phyloP scores from a whole-genome alignment of 1,140 invertebrate genomes.

The Drosophila kepulauana region DNA sequence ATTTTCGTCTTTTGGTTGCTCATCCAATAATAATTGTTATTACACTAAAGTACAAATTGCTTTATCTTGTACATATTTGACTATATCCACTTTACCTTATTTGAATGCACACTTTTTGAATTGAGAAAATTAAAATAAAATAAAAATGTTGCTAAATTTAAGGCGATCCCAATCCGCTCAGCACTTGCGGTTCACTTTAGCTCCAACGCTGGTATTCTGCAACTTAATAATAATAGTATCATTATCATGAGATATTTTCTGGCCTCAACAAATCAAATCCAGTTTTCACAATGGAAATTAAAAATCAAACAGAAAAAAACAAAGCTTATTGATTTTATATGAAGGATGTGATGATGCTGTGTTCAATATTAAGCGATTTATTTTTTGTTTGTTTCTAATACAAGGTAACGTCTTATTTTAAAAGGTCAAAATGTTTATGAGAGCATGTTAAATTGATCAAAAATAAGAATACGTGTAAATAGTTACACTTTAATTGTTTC shows the following conservation, averaged over 20 bases:
- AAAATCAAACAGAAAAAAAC: constrained; percentile 84
- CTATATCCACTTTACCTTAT: too few relatives aligned
- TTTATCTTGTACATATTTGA: too few relatives aligned
- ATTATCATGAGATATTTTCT: not conserved
- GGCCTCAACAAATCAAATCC: not conserved
- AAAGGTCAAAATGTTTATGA: constrained; percentile 58
- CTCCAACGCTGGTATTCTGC: too few relatives aligned
- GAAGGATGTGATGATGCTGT: constrained; percentile 16
- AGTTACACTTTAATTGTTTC: constrained; percentile 47
- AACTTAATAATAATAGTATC: not conserved
- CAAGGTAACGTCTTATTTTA: constrained; percentile 64
- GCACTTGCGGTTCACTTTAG: too few relatives aligned
- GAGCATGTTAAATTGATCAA: constrained; percentile 60
- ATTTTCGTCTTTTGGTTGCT: too few relatives aligned
- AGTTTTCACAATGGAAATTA: constrained; percentile 84
- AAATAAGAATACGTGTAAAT: constrained; percentile 54
- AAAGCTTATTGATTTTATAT: constrained; percentile 10
- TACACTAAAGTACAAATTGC: too few relatives aligned
- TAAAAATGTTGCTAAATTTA: too few relatives aligned
- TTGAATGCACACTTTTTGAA: too few relatives aligned
- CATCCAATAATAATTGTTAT: too few relatives aligned
- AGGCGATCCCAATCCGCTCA: too few relatives aligned
- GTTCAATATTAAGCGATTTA: constrained; percentile 44
- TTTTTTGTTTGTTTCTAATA: constrained; percentile 59
- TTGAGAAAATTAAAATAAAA: too few relatives aligned